Evolutionary conservation across 2,113 vertebrate species (phyloP).

Genomic region (Mus pahari): DNA sequence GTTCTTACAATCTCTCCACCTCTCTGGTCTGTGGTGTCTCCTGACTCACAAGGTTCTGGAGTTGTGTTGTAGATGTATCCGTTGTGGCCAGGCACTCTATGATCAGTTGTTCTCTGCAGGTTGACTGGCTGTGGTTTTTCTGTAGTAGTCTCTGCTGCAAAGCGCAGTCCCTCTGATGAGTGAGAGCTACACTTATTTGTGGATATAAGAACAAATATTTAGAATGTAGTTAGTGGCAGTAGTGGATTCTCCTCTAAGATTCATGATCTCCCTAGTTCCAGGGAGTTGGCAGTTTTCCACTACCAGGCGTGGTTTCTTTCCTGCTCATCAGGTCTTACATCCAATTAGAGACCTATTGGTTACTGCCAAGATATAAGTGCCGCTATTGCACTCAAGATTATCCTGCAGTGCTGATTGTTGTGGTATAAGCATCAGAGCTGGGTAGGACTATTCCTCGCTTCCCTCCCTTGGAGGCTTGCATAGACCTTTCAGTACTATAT

Average conservation of each 20-base stretch:
- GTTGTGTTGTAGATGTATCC: not conserved
- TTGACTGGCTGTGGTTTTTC: not conserved
- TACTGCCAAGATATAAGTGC: not conserved
- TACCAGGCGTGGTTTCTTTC: not conserved
- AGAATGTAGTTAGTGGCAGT: not conserved
- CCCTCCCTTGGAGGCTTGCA: not conserved
- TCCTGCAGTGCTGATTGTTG: not conserved
- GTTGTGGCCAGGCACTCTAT: not conserved
- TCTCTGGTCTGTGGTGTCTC: not conserved
- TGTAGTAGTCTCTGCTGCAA: not conserved
- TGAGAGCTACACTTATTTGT: not conserved
- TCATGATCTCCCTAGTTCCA: not conserved
- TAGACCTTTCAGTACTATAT: not conserved
- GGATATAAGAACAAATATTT: not conserved
- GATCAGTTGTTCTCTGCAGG: not conserved
- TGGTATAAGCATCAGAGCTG: not conserved
- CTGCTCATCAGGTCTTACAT: not conserved
- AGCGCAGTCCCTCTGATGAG: not conserved
- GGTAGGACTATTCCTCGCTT: not conserved
- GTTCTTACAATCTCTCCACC: not conserved
- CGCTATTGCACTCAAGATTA: not conserved
- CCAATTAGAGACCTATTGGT: not conserved
- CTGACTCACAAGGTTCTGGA: not conserved
- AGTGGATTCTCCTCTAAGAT: not conserved
- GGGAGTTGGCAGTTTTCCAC: not conserved